Evolutionary conservation across 2,888 invertebrate species (phyloP).

Genomic region (Temnothorax ravouxi): DNA sequence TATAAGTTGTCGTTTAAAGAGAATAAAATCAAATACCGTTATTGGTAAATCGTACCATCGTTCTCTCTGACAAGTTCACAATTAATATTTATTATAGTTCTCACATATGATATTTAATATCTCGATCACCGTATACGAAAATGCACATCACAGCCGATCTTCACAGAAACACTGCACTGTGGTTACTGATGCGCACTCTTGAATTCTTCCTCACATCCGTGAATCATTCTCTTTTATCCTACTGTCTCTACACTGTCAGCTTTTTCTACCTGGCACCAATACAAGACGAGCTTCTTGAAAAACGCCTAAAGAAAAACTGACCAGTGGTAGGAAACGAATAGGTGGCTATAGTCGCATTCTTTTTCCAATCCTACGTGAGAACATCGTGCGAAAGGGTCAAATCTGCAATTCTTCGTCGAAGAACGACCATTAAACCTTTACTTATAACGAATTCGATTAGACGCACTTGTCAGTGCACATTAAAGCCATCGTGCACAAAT

Average conservation of each 20-base stretch:
- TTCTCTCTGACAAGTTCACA: neutral
- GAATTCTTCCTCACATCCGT: neutral
- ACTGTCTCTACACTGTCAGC: constrained; percentile 10
- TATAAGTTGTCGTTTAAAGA: neutral
- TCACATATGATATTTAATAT: neutral
- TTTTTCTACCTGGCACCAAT: constrained; percentile 2
- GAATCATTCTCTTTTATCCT: neutral
- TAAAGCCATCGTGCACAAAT: neutral
- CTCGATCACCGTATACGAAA: neutral
- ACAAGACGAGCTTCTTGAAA: neutral
- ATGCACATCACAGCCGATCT: neutral
- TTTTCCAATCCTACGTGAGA: neutral
- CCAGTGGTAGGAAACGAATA: neutral
- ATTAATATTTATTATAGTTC: neutral
- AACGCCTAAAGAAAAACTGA: neutral
- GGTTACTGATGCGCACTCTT: neutral
- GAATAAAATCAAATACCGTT: neutral
- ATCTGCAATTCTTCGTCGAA: neutral
- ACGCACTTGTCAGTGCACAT: neutral
- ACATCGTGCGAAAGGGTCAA: neutral
- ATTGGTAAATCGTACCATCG: neutral
- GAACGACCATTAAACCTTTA: neutral
- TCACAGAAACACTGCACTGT: neutral
- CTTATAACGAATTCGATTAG: neutral
- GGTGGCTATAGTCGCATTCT: neutral